phyloP scores from a whole-genome alignment of 2,113 vertebrate genomes.

The Micronycteris hirsuta region DNA sequence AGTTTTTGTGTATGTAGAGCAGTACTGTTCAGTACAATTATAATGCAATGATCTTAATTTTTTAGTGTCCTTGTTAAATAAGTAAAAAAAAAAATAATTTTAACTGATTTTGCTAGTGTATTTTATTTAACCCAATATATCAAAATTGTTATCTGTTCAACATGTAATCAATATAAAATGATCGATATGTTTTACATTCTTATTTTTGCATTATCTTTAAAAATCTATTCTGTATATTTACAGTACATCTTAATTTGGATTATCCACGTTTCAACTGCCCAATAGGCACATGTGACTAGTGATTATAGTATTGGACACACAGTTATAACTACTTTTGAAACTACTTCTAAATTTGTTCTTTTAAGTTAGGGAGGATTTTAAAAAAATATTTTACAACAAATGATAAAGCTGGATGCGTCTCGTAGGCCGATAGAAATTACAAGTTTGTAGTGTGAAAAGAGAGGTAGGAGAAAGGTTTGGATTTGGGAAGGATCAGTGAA shows the following conservation, averaged over 20 bases:
- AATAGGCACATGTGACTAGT: background rate
- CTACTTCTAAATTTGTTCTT: background rate
- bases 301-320: background rate
- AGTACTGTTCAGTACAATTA: background rate
- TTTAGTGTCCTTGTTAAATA: background rate
- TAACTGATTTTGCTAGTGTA: conserved; percentile 19
- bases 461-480: background rate
- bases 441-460: background rate
- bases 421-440: background rate
- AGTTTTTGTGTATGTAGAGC: background rate
- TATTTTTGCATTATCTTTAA: background rate
- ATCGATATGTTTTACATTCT: background rate
- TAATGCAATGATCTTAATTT: conserved; percentile 20
- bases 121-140: background rate
- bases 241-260: background rate
- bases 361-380: background rate
- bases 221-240: background rate
- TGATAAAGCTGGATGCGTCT: background rate
- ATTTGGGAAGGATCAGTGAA: background rate
- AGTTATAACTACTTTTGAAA: background rate
- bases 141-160: conserved; percentile 13
- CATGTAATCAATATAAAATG: conserved; percentile 22
- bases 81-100: conserved; percentile 18
- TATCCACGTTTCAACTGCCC: background rate
- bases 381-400: background rate